Evolutionary conservation across 2,797 vertebrate species (phyloP), one percentile per base, ranked within the genome.

Genomic region (Nyctalus aviator): DNA sequence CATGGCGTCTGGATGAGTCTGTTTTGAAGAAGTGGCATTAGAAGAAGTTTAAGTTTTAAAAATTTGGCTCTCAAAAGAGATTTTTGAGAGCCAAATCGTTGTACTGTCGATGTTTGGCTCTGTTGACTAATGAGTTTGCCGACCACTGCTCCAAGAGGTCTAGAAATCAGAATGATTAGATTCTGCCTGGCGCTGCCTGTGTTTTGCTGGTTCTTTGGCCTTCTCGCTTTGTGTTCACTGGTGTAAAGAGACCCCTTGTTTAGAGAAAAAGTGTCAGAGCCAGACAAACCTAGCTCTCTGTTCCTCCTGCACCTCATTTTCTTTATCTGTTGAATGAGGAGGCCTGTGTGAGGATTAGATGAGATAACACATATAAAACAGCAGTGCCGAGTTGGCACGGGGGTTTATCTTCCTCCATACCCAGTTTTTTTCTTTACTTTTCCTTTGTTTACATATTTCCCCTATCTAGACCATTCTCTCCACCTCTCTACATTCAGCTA

Each of bases 261-360:
- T 77, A 95, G 75, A 92, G 87, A 83, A 90, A 91, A 21, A 21
- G 2, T 57, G 0, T 78, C 8, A 13, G 84, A 84, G 9, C 41
- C 30, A 95, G 82, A 84, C 48, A 92, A 41, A 62, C 37, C 57
- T 48, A 50, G 75, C 10, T 95, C 15, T 95, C 27, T 91, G 41
- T 71, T 68, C 75, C 4, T 89, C 48, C 8, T 50, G 5, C 6
- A 62, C 37, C 11, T 82, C 12, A 0, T 83, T 82, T 94, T 91
- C 72, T 90, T 89, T 85, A 62, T 88, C 53, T 91, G n/a, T 88
- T 95, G 95, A 91, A 64, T 66, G 50, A 84, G 18, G 55, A 69
- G 73, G 83, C 20, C 64, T 85, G 20, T 7, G 23, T 72, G 71
- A 92, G 35, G 81, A 55, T 50, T 94, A 84, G 94, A 55, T 71